A percentile compares a stretch with the other conserved stretches of the same genome.
Evolutionary conservation across 1,140 invertebrate genomes (phyloP).

Genomic region (Cotesia vestalis): DNA sequence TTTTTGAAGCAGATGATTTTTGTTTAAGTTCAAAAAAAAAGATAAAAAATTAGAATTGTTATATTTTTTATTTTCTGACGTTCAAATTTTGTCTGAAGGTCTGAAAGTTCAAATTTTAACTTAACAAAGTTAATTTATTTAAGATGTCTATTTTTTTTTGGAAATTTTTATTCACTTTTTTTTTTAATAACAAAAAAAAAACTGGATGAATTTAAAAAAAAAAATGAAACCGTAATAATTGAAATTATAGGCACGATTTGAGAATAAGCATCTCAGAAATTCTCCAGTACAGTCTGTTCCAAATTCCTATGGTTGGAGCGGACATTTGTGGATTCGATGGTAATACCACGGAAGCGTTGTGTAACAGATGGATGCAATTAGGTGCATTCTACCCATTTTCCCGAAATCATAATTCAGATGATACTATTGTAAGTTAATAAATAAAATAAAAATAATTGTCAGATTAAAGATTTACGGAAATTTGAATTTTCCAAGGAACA

Average conservation of each 20-base stretch:
- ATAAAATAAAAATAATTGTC: neutral
- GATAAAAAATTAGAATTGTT: too few relatives aligned
- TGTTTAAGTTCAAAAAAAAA: too few relatives aligned
- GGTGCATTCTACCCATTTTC: slow-evolving; percentile 90
- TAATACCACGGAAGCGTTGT: slow-evolving; percentile 78
- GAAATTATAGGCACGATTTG: slow-evolving; percentile 55
- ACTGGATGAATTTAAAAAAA: too few relatives aligned
- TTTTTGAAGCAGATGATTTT: neutral
- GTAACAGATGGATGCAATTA: slow-evolving; percentile 83
- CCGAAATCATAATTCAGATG: slow-evolving; percentile 84
- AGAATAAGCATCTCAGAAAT: slow-evolving; percentile 70
- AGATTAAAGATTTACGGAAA: too few relatives aligned
- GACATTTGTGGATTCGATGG: slow-evolving; percentile 91
- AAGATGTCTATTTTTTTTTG: neutral
- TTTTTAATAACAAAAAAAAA: too few relatives aligned
- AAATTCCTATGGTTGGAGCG: slow-evolving; percentile 85
- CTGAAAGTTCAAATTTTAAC: too few relatives aligned
- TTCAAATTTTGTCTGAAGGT: too few relatives aligned
- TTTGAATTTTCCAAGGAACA: slow-evolving; percentile 70
- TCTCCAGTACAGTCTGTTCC: slow-evolving; percentile 84
- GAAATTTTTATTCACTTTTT: neutral
- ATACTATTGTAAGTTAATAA: slow-evolving; percentile 70
- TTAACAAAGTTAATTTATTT: too few relatives aligned
- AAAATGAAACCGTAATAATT: too few relatives aligned
- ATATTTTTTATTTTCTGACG: too few relatives aligned